Percentiles rank a stretch among this genome's conserved stretches.
phyloP scores from a whole-genome alignment of 2,113 vertebrate genomes.

The Picathartes gymnocephalus region DNA sequence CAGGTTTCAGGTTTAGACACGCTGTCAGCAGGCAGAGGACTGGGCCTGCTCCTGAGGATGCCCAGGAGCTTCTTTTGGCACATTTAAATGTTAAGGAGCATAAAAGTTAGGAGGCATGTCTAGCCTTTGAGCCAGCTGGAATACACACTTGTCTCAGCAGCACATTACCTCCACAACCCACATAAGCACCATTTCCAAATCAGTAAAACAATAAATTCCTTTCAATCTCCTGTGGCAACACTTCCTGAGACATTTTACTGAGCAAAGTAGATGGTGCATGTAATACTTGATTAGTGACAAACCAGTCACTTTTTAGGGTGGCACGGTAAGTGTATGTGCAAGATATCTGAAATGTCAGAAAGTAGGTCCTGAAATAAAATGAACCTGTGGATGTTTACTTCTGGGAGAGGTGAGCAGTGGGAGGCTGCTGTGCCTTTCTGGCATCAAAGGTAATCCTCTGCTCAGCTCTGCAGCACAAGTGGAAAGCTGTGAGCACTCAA shows the following conservation, averaged over 20 bases:
- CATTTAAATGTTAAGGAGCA: conserved; percentile 1
- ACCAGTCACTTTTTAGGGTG: background rate
- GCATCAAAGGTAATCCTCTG: background rate
- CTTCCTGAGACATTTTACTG: background rate
- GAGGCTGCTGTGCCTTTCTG: background rate
- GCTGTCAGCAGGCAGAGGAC: conserved; percentile 31
- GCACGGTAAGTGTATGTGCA: background rate
- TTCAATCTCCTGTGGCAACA: conserved; percentile 17
- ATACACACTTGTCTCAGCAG: conserved; percentile 49
- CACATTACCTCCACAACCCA: conserved; percentile 30
- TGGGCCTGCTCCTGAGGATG: conserved; percentile 49
- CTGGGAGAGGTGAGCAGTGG: background rate
- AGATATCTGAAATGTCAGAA: background rate
- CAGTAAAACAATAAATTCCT: conserved; percentile 60
- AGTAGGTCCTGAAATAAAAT: background rate
- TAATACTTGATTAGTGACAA: background rate
- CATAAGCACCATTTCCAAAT: background rate
- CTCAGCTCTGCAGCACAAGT: background rate
- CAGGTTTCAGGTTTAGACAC: conserved; percentile 43
- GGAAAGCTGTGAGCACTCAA: background rate
- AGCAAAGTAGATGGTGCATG: background rate
- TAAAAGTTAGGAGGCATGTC: conserved; percentile 55
- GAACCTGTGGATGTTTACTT: background rate
- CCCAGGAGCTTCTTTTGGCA: conserved; percentile 62
- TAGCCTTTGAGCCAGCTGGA: conserved; percentile 62